Evolutionary conservation across 1,140 invertebrate species (phyloP).

Genomic region (Tetragnatha versicolor): DNA sequence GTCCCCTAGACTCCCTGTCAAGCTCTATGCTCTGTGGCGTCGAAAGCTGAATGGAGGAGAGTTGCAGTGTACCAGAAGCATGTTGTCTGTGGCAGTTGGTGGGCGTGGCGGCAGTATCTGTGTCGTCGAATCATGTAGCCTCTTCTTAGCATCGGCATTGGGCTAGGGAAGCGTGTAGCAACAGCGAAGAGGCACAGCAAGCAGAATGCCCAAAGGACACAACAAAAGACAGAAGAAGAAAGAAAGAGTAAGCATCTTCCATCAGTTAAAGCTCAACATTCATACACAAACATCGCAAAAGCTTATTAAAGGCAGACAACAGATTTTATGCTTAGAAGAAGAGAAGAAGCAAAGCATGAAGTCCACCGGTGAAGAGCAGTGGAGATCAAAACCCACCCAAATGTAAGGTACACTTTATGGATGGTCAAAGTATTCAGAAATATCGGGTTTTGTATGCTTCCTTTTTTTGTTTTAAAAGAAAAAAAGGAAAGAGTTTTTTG

Average conservation of each 20-base stretch:
- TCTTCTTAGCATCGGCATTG: conserved; percentile 49
- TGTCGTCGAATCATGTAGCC: conserved; percentile 38
- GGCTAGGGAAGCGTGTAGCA: conserved; percentile 35
- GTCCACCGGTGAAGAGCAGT: too few species aligned
- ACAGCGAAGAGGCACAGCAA: conserved; percentile 5
- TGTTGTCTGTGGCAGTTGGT: conserved; percentile 43
- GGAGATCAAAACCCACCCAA: too few species aligned
- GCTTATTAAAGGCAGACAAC: conserved; percentile 7
- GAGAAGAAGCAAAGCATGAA: neutral
- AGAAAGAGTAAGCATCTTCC: conserved; percentile 28
- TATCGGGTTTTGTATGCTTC: too few species aligned
- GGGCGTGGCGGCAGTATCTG: conserved; percentile 30
- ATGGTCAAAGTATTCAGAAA: too few species aligned
- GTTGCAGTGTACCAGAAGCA: conserved; percentile 37
- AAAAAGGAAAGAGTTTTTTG: too few species aligned
- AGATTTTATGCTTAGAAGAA: conserved; percentile 25
- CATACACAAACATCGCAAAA: conserved; percentile 27
- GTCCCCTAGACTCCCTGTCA: too few species aligned
- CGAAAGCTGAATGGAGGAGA: neutral
- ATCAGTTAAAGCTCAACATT: conserved; percentile 34
- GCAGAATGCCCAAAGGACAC: conserved; percentile 29
- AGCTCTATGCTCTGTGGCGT: too few species aligned
- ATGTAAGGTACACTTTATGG: too few species aligned
- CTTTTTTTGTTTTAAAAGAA: too few species aligned
- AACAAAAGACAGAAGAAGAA: conserved; percentile 43